These are phyloP conservation scores for Brachycybe producta DNA, from an alignment of 2,888 invertebrate species.

Conservation along the genomic window DNA sequence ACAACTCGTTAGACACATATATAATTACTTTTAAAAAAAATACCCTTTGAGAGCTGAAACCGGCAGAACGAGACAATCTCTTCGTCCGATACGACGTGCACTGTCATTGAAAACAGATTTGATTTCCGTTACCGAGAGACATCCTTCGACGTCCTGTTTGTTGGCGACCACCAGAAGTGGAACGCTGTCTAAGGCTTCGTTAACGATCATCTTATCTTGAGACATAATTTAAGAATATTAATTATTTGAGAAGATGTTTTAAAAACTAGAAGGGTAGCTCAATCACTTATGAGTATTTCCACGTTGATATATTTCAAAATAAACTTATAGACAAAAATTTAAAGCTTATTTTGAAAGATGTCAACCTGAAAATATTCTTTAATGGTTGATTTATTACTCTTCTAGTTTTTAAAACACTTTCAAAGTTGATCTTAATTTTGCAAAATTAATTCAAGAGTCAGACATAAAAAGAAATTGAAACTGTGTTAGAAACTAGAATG, in stretches of 20 bases:
- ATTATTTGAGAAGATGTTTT: no score
- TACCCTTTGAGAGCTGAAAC: slow-evolving; percentile 87
- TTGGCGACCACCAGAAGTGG: slow-evolving; percentile 88
- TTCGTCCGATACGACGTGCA: slow-evolving; percentile 68
- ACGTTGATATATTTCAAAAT: no score
- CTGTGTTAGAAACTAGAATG: no score
- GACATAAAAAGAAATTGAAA: no score
- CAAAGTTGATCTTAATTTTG: no score
- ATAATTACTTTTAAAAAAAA: slow-evolving; percentile 23
- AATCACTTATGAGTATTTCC: no score
- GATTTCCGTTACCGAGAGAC: slow-evolving; percentile 88
- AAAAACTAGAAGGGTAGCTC: no score
- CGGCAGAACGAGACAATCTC: slow-evolving; percentile 94
- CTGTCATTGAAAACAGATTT: slow-evolving; percentile 91
- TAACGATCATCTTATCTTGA: slow-evolving; percentile 86
- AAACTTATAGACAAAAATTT: not conserved
- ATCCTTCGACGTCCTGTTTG: slow-evolving; percentile 94
- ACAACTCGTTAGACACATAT: not conserved
- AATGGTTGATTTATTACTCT: no score
- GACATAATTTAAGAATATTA: no score
- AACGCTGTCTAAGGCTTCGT: slow-evolving; percentile 73
- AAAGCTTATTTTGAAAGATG: not conserved
- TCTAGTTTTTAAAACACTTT: no score
- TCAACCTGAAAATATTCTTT: no score
- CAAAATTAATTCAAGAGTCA: no score